Conservation (phyloP, 1,140 invertebrate genomes). For the Megathymus violae region DNA sequence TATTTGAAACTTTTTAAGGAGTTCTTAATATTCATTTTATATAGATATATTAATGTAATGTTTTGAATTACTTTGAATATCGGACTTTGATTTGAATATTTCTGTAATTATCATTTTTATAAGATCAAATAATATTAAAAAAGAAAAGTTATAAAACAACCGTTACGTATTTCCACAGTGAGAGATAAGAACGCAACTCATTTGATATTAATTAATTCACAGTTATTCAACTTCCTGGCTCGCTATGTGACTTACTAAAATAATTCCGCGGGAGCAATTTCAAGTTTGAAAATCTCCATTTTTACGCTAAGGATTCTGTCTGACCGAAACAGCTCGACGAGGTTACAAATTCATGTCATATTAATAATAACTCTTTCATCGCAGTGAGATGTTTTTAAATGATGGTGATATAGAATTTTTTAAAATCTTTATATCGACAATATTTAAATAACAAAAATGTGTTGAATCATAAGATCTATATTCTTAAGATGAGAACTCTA, state of each 20-base stretch:
- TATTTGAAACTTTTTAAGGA: no score
- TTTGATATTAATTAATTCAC: slow-evolving; percentile 33
- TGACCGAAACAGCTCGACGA: background rate
- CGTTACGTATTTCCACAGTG: slow-evolving; percentile 15
- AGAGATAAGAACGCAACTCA: slow-evolving; percentile 28
- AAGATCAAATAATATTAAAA: background rate
- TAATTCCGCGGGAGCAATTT: slow-evolving; percentile 24
- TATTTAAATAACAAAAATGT: no score
- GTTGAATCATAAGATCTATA: no score
- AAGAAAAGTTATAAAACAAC: slow-evolving; percentile 17
- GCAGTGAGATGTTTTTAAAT: no score
- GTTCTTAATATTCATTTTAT: no score
- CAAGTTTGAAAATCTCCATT: slow-evolving; percentile 20
- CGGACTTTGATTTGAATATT: background rate
- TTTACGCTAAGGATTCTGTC: background rate
- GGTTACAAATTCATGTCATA: background rate
- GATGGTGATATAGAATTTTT: no score
- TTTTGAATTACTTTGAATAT: no score
- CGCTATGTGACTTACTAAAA: slow-evolving; percentile 12
- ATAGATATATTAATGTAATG: no score
- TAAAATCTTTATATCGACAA: no score
- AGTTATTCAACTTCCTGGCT: slow-evolving; percentile 20
- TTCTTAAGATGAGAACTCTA: no score
- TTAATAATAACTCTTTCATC: no score
- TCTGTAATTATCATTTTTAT: background rate